Base-by-base conservation (phyloP, 2,113 vertebrate species). In the Pteruthius melanotis region DNA sequence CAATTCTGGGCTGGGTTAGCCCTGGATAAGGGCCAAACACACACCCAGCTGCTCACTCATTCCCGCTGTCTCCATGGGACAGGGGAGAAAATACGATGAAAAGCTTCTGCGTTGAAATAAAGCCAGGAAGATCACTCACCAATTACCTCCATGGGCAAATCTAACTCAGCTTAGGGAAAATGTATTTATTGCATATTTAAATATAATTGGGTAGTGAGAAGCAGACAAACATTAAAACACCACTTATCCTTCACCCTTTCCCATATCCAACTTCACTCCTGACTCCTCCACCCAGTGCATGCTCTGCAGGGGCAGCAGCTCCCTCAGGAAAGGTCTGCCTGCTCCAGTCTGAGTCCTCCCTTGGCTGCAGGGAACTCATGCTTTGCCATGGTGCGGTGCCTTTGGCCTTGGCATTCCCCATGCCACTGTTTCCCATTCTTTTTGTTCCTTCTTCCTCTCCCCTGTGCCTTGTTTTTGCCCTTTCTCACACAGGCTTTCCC, bases 351-450 rank as follows among this genome's bases (percentile, higher is more conserved):
- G 8, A 49, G 24, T 15, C n/a, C n/a, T 70, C 11, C n/a, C 33
- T 23, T 0, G 2, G 23, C 68, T 42, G 33, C 80, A 80, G 44
- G 40, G 27, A 89, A 35, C 6, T 16, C 12, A 22, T 33, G 33
- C 47, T 60, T 40, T 3, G 1, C 35, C 15, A 14, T 0, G 8
- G 33, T 14, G 18, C 1, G 0, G 15, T 22, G 40, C 40, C 54
- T 49, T 31, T 5, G 3, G 15, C 69, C 17, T 45, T 40, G 9
- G 23, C 7, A 15, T 44, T 78, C 42, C 14, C n/a, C 45, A 6
- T 35, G 19, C 28, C 7, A 5, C 16, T 15, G 18, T 30, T 71
- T 37, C 57, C 71, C 17, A 14, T 17, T 28, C 10, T 6, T 61
- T 40, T 44, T 50, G 5, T 49, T 66, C 39, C n/a, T 22, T 53